Conservation (phyloP, 2,888 invertebrate species). For the Pelosia muscerda region DNA sequence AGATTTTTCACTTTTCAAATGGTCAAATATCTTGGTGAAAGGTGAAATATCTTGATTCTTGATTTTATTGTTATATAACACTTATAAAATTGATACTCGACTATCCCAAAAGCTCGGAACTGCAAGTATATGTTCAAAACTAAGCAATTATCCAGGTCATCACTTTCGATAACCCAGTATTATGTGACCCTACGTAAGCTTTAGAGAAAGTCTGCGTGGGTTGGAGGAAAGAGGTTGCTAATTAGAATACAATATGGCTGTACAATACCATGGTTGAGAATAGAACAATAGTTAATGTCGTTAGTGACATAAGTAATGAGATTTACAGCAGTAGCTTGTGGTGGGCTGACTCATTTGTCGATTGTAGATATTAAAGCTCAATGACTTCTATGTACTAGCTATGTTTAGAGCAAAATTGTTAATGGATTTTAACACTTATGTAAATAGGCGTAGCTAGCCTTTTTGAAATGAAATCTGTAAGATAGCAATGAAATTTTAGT, state of each 20-base stretch:
- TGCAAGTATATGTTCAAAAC: background rate
- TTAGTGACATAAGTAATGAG: slow-evolving; percentile 18
- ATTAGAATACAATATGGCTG: slow-evolving; percentile 31
- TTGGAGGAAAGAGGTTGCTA: slow-evolving; percentile 26
- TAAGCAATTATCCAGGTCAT: slow-evolving; percentile 17
- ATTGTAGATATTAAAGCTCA: slow-evolving; percentile 1
- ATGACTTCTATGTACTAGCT: background rate
- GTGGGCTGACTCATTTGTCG: background rate
- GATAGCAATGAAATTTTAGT: no score
- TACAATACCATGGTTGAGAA: slow-evolving; percentile 8
- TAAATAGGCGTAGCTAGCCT: no score
- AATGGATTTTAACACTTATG: background rate
- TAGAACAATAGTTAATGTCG: slow-evolving; percentile 9
- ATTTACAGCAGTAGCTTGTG: background rate
- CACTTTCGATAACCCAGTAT: slow-evolving; percentile 28
- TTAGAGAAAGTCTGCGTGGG: slow-evolving; percentile 37
- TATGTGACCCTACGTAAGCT: slow-evolving; percentile 31
- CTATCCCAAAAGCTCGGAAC: background rate
- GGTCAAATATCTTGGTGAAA: no score
- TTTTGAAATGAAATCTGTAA: no score
- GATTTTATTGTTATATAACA: no score
- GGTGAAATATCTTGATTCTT: no score
- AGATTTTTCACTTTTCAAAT: no score
- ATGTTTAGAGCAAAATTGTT: background rate
- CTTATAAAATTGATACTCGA: no score